Conservation (phyloP, 2,888 invertebrate species). For the Stenodema calcarata region DNA sequence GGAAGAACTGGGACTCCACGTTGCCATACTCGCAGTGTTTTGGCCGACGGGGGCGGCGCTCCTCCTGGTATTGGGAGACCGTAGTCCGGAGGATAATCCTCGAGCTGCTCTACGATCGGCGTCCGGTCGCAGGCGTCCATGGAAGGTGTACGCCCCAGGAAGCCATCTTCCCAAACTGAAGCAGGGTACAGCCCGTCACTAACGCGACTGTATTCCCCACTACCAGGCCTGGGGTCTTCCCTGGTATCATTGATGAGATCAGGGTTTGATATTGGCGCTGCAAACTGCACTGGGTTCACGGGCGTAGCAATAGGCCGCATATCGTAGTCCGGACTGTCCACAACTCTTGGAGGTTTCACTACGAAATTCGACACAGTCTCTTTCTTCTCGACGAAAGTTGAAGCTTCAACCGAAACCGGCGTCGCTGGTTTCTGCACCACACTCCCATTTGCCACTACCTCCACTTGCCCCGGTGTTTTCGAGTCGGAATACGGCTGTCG, state of each 20-base stretch:
- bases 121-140: conserved; percentile 69
- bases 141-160: conserved; percentile 62
- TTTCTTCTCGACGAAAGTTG: conserved; percentile 9
- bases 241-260: conserved; percentile 85
- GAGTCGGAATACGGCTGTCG: conserved; percentile 65
- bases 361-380: conserved; percentile 45
- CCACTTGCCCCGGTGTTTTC: conserved; percentile 73
- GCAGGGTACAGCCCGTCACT: conserved; percentile 80
- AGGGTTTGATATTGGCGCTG: conserved; percentile 76
- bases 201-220: conserved; percentile 80
- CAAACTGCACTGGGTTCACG: conserved; percentile 65
- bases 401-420: conserved; percentile 14
- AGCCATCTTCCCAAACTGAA: conserved; percentile 76
- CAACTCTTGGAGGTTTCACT: conserved; percentile 52
- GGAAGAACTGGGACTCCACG: conserved; percentile 85
- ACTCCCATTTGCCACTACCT: conserved; percentile 68
- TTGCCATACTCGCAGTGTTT: conserved; percentile 87
- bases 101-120: conserved; percentile 73
- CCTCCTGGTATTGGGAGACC: conserved; percentile 71
- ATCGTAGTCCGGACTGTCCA: conserved; percentile 45
- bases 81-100: conserved; percentile 78
- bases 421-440: conserved; percentile 51
- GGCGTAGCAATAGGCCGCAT: neutral
- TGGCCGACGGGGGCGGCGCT: conserved; percentile 69
- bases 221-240: conserved; percentile 69